Percentiles rank a stretch among this genome's conserved stretches.
These are phyloP conservation scores for Eledone cirrhosa DNA, from an alignment of 2,888 invertebrate genomes.

Conservation along the genomic window DNA sequence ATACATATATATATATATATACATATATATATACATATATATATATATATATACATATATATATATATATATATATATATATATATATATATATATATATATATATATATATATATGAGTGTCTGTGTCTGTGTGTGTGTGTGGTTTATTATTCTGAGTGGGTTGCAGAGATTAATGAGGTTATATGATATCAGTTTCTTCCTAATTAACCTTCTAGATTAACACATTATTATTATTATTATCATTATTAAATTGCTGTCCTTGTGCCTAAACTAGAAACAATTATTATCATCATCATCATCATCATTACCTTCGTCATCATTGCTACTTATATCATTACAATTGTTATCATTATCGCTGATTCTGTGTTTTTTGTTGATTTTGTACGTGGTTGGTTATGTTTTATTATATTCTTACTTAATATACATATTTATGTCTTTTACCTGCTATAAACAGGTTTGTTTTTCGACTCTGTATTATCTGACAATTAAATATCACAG, in stretches of 20 bases:
- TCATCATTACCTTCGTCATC: background rate
- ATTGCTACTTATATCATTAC: background rate
- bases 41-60: background rate
- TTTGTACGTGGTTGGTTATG: background rate
- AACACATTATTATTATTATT: background rate
- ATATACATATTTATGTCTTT: too few relatives aligned
- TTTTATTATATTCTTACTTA: background rate
- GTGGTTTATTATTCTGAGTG: background rate
- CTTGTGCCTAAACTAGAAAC: too few relatives aligned
- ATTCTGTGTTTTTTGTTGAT: background rate
- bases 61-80: background rate
- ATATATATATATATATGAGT: background rate
- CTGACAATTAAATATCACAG: background rate
- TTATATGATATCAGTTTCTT: too few relatives aligned
- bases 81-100: background rate
- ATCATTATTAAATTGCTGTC: background rate
- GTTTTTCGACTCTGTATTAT: background rate
- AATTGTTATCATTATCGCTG: background rate
- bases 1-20: background rate
- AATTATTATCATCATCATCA: background rate
- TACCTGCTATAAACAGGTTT: background rate
- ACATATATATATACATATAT: constrained; percentile 16
- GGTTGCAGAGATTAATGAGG: background rate
- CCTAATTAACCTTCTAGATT: too few relatives aligned
- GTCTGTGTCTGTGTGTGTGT: background rate